A percentile compares a stretch with the other conserved stretches of the same genome.
Conservation (phyloP, 2,888 invertebrate genomes). For the Allacma fusca region DNA sequence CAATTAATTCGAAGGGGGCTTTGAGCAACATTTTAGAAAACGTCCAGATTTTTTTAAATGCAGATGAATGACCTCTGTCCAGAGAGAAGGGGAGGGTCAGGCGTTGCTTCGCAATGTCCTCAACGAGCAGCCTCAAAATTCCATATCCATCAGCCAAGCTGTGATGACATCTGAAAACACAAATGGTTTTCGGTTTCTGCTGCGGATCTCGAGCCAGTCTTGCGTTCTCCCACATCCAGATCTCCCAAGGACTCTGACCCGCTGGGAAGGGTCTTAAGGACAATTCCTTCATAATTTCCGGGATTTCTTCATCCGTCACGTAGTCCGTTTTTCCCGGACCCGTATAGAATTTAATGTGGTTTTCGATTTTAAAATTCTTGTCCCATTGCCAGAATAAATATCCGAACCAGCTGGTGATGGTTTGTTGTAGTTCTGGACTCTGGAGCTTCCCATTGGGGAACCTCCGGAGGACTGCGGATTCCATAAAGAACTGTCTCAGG, state of each 20-base stretch:
- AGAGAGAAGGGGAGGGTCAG: background rate
- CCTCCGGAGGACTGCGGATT: slow-evolving; percentile 14
- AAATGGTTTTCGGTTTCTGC: slow-evolving; percentile 18
- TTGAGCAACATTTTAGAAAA: background rate
- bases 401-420: slow-evolving; percentile 25
- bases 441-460: background rate
- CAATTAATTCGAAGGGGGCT: slow-evolving; percentile 36
- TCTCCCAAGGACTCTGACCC: slow-evolving; percentile 42
- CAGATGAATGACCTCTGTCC: background rate
- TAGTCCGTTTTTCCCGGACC: slow-evolving; percentile 13
- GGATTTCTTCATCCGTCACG: slow-evolving; percentile 35
- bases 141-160: slow-evolving; percentile 42
- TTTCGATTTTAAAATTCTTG: slow-evolving; percentile 37
- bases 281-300: slow-evolving; percentile 34
- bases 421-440: slow-evolving; percentile 42
- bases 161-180: slow-evolving; percentile 36
- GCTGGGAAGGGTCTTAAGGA: background rate
- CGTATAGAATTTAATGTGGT: slow-evolving; percentile 36
- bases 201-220: slow-evolving; percentile 22
- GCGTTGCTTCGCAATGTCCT: slow-evolving; percentile 25
- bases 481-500: slow-evolving; percentile 9
- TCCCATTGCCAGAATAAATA: slow-evolving; percentile 43
- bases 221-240: slow-evolving; percentile 36
- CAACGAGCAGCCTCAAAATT: slow-evolving; percentile 36
- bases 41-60: background rate